These are phyloP conservation scores for Catalaphyllia jardinei DNA, from an alignment of 64 coral and sea anemone genomes.

Conservation along the genomic window DNA sequence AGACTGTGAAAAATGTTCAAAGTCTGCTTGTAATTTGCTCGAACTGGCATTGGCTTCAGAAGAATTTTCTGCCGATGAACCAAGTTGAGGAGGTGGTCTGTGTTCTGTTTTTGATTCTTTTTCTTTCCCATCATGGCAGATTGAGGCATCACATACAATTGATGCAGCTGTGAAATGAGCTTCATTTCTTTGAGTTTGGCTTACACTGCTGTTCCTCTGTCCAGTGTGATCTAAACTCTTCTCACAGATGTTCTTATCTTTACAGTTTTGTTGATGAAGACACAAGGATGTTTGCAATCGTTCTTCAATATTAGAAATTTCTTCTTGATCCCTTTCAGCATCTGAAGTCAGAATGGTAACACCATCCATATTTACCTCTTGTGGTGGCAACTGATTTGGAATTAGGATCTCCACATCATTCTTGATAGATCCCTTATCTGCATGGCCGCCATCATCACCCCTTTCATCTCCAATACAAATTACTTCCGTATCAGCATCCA, in stretches of 20 bases:
- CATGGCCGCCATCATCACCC: too few relatives aligned
- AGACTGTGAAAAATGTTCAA: neutral
- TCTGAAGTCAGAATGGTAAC: neutral
- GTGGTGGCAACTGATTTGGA: neutral
- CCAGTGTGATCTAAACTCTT: neutral
- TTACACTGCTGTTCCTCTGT: neutral
- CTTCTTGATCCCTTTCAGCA: neutral
- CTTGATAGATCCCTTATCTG: neutral
- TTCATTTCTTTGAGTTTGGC: neutral
- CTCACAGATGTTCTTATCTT: neutral
- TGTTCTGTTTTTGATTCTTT: neutral
- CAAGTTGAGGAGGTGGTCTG: neutral
- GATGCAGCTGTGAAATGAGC: neutral
- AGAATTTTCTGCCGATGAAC: neutral
- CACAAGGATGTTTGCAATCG: neutral
- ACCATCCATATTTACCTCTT: neutral
- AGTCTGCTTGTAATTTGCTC: neutral
- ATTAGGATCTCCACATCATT: neutral
- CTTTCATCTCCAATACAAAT: neutral
- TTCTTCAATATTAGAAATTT: neutral
- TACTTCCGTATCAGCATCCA: neutral
- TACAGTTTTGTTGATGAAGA: neutral
- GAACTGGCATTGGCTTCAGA: neutral
- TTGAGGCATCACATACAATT: neutral
- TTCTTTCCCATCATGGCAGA: neutral